phyloP scores from a whole-genome alignment of 2,797 vertebrate genomes.

The Eulemur albifrons region DNA sequence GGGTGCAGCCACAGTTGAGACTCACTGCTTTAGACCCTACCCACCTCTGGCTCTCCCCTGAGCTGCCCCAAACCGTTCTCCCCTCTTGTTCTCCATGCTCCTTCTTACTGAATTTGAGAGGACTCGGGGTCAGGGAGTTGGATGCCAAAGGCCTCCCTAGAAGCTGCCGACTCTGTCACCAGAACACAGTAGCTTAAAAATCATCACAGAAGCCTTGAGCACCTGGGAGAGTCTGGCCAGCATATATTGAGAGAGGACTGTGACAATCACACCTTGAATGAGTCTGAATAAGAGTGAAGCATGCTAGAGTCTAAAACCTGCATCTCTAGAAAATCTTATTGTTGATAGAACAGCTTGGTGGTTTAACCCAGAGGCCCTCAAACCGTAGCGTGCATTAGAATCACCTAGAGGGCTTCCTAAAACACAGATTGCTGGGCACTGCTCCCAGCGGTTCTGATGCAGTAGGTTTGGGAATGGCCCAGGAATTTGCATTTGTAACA shows the following conservation, averaged over 20 bases:
- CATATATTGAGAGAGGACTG: neutral
- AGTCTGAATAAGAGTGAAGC: neutral
- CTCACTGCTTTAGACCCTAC: neutral
- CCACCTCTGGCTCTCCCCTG: neutral
- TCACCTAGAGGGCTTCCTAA: neutral
- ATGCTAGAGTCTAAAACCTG: neutral
- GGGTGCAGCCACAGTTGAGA: neutral
- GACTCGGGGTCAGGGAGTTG: neutral
- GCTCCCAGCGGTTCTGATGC: neutral
- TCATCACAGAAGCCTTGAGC: neutral
- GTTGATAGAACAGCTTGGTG: neutral
- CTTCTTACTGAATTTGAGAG: neutral
- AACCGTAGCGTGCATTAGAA: no score
- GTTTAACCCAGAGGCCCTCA: neutral
- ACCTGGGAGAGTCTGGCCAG: neutral
- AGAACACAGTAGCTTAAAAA: neutral
- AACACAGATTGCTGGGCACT: neutral
- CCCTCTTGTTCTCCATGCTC: neutral
- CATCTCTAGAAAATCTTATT: neutral
- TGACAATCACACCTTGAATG: neutral
- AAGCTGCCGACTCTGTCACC: neutral
- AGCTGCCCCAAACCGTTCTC: neutral
- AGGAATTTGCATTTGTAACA: neutral
- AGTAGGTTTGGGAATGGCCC: neutral
- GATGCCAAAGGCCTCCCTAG: neutral